Conservation (phyloP, 1,140 invertebrate genomes). For the Drosophila pachea region DNA sequence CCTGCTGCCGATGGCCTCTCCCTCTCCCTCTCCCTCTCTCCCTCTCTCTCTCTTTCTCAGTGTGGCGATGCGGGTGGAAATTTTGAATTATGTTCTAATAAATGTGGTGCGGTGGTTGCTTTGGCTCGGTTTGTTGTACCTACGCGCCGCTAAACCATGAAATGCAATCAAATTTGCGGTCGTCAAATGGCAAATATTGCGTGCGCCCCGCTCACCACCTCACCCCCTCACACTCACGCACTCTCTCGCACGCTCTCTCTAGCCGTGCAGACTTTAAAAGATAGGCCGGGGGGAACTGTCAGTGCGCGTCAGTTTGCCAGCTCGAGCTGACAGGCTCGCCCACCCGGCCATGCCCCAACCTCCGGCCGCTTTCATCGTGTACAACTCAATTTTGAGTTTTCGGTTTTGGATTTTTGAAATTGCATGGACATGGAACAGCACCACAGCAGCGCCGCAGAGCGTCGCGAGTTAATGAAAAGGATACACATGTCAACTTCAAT, state of each 20-base stretch:
- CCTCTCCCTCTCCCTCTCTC: background rate
- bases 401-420: slow-evolving; percentile 55
- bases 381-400: slow-evolving; percentile 77
- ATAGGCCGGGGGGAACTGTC: slow-evolving; percentile 49
- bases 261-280: slow-evolving; percentile 50
- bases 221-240: slow-evolving; percentile 9
- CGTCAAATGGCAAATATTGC: slow-evolving; percentile 77
- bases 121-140: slow-evolving; percentile 60
- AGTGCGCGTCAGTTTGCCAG: slow-evolving; percentile 68
- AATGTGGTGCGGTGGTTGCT: slow-evolving; percentile 54
- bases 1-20: slow-evolving; percentile 24
- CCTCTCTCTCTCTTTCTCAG: background rate
- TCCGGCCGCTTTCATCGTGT: slow-evolving; percentile 25
- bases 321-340: slow-evolving; percentile 68
- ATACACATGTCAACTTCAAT: slow-evolving; percentile 79
- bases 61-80: slow-evolving; percentile 49
- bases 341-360: slow-evolving; percentile 23
- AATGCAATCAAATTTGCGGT: slow-evolving; percentile 79
- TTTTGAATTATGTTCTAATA: slow-evolving; percentile 78
- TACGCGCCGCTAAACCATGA: slow-evolving; percentile 73
- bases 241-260: no score
- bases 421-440: slow-evolving; percentile 45
- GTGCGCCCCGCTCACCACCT: slow-evolving; percentile 22
- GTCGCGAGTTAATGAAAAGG: slow-evolving; percentile 78
- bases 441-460: slow-evolving; percentile 39